Evolutionary conservation across 1,140 invertebrate genomes (phyloP).

Genomic region (Coelopa frigida): DNA sequence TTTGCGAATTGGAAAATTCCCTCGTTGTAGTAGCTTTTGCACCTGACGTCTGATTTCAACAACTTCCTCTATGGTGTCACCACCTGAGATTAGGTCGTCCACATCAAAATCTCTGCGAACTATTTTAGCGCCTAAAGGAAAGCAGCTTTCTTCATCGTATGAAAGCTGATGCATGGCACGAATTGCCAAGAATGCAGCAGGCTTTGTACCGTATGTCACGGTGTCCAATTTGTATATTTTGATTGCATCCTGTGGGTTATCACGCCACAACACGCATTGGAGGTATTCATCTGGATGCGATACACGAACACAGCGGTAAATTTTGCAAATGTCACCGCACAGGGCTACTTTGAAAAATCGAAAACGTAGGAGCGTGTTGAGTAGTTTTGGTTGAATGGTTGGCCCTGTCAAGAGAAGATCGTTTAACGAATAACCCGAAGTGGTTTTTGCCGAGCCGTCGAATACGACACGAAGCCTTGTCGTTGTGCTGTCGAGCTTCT

Average conservation of each 20-base stretch:
- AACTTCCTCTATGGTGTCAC: slow-evolving; percentile 18
- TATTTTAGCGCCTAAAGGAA: slow-evolving; percentile 17
- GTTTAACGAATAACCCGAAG: slow-evolving; percentile 17
- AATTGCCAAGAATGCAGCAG: slow-evolving; percentile 11
- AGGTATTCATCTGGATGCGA: slow-evolving; percentile 6
- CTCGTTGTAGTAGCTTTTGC: slow-evolving; percentile 6
- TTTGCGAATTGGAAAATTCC: slow-evolving; percentile 40
- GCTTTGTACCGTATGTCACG: slow-evolving; percentile 31
- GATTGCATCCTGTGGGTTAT: neutral
- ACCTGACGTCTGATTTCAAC: slow-evolving; percentile 1
- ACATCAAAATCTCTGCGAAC: slow-evolving; percentile 35
- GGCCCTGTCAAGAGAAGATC: slow-evolving; percentile 14
- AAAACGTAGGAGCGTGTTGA: slow-evolving; percentile 40
- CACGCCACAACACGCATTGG: slow-evolving; percentile 10
- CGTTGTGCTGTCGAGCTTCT: slow-evolving; percentile 14
- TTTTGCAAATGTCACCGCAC: slow-evolving; percentile 16
- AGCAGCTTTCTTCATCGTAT: slow-evolving; percentile 18
- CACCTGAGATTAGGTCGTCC: slow-evolving; percentile 38
- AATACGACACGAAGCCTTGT: slow-evolving; percentile 19
- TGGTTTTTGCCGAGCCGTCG: slow-evolving; percentile 12
- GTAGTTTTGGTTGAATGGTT: slow-evolving; percentile 20
- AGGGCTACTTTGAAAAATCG: slow-evolving; percentile 17
- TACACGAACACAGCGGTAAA: slow-evolving; percentile 15
- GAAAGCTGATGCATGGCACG: slow-evolving; percentile 2
- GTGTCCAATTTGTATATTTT: slow-evolving; percentile 17